Conservation (phyloP, 2,888 invertebrate genomes). For the Polymixis flavicincta region DNA sequence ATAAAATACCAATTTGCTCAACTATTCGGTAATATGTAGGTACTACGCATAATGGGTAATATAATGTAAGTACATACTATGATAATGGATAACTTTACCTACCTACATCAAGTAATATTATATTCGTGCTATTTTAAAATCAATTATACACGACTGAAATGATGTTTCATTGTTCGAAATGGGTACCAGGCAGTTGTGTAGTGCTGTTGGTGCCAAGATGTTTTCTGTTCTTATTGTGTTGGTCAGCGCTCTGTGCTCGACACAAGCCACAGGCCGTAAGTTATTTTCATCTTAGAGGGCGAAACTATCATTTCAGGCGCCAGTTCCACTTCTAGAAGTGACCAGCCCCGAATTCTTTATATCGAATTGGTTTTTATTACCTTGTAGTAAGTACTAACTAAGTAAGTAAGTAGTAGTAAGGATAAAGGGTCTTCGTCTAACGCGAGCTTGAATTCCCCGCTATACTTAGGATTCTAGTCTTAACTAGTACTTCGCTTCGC, state of each 20-base stretch:
- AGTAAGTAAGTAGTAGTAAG: too few relatives aligned
- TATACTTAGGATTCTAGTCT: too few relatives aligned
- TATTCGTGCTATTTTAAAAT: slow-evolving; percentile 4
- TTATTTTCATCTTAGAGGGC: not conserved
- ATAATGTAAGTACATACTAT: not conserved
- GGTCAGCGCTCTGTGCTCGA: not conserved
- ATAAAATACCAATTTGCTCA: not conserved
- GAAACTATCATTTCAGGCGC: not conserved
- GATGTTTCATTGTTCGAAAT: not conserved
- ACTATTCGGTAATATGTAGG: not conserved
- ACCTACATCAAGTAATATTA: not conserved
- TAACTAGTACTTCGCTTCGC: too few relatives aligned
- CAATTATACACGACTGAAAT: slow-evolving; percentile 14
- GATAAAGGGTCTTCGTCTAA: too few relatives aligned
- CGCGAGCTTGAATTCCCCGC: too few relatives aligned
- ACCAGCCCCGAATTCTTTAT: not conserved
- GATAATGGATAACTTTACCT: slow-evolving; percentile 11
- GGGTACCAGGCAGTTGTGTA: not conserved
- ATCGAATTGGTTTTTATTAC: not conserved
- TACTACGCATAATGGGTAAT: not conserved
- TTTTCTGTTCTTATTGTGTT: not conserved
- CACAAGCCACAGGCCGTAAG: slow-evolving; percentile 15
- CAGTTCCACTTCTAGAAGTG: not conserved
- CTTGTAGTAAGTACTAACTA: too few relatives aligned
- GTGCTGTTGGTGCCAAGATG: slow-evolving; percentile 4